phyloP scores from a whole-genome alignment of 2,113 vertebrate species.

The Callopanchax toddi region DNA sequence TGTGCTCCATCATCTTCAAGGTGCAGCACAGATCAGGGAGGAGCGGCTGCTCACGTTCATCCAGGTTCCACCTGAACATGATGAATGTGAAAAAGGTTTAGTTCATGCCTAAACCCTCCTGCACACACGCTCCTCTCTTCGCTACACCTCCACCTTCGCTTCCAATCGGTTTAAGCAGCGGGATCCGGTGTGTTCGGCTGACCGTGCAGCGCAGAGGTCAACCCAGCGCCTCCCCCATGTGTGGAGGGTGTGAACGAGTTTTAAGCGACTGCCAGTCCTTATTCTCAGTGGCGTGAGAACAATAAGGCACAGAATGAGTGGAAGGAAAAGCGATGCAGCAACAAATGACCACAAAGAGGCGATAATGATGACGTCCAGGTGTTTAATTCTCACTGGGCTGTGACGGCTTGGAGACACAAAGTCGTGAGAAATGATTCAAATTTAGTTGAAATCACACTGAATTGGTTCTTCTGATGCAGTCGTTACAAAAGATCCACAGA shows the following conservation, averaged over 20 bases:
- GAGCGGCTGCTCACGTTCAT: conserved; percentile 25
- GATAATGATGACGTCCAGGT: neutral
- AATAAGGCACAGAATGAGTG: neutral
- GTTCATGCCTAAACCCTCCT: conserved; percentile 39
- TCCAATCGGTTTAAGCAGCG: conserved; percentile 10
- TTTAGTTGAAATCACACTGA: too few relatives aligned
- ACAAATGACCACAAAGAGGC: neutral
- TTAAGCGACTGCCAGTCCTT: neutral
- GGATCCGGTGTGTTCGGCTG: conserved; percentile 34
- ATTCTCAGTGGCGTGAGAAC: neutral
- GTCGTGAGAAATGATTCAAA: too few relatives aligned
- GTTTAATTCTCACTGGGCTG: too few relatives aligned
- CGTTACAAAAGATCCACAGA: too few relatives aligned
- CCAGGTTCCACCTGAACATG: conserved; percentile 48
- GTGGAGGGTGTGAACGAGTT: neutral
- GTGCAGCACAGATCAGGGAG: conserved; percentile 19
- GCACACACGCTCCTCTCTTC: neutral
- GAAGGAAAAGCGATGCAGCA: neutral
- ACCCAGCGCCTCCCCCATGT: conserved; percentile 20
- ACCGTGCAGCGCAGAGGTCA: conserved; percentile 31
- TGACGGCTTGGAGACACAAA: too few relatives aligned
- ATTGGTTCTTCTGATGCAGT: too few relatives aligned
- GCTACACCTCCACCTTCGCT: conserved; percentile 1
- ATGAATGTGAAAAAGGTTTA: conserved; percentile 55
- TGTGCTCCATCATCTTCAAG: conserved; percentile 43